Evolutionary conservation across 1,140 invertebrate genomes (phyloP).

Genomic region (Acromyrmex echinatior): DNA sequence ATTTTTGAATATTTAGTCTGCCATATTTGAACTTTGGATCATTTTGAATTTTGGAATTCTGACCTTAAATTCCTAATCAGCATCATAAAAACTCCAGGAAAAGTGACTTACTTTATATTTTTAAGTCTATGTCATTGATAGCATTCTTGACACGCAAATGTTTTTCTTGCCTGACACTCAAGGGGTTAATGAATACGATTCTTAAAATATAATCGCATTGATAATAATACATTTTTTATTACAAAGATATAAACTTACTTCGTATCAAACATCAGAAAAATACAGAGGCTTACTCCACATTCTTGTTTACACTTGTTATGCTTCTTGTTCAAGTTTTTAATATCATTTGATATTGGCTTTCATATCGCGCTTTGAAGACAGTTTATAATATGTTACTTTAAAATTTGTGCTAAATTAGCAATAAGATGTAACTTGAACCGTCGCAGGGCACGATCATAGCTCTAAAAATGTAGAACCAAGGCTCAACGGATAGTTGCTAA

Average conservation of each 20-base stretch:
- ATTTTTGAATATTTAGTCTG: no score
- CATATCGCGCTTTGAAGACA: neutral
- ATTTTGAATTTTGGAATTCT: no score
- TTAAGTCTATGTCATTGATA: no score
- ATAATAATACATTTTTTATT: neutral
- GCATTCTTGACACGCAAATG: no score
- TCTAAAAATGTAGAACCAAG: constrained; percentile 24
- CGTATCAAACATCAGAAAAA: neutral
- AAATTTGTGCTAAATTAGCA: constrained; percentile 10
- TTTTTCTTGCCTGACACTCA: no score
- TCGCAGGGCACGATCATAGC: neutral
- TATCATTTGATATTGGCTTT: neutral
- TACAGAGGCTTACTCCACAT: neutral
- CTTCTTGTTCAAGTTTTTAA: neutral
- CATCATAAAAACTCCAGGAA: no score
- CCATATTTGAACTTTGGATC: no score
- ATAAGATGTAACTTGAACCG: constrained; percentile 1
- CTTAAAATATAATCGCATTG: neutral
- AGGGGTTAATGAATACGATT: neutral
- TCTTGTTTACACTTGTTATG: neutral
- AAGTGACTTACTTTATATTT: no score
- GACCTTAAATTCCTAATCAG: no score
- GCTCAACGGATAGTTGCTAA: constrained; percentile 38
- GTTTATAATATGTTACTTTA: neutral
- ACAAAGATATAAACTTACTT: neutral